These are phyloP conservation scores for Drosophila peninsularis DNA, from an alignment of 2,888 invertebrate species.

Conservation along the genomic window DNA sequence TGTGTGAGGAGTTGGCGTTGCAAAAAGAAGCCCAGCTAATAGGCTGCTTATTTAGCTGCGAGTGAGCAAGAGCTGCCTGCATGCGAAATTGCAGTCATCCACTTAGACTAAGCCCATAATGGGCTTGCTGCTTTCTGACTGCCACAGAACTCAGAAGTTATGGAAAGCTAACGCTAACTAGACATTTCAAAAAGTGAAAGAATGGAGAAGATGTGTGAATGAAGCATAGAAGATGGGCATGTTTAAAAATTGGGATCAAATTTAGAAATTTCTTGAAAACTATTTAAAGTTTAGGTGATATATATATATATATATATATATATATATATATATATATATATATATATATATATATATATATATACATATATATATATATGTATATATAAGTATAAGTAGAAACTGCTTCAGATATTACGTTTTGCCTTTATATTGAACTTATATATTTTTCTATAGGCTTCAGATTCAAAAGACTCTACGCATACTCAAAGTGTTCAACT, in stretches of 20 bases:
- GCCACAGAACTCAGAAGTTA: background rate
- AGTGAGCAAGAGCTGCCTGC: slow-evolving; percentile 29
- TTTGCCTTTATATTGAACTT: no score
- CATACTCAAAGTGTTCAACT: background rate
- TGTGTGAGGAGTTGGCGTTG: slow-evolving; percentile 37
- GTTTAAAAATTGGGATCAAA: background rate
- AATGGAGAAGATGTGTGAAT: background rate
- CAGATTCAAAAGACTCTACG: background rate
- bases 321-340: no score
- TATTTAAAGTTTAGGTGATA: background rate
- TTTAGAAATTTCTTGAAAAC: background rate
- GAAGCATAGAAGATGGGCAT: no score
- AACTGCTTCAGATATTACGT: no score
- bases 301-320: no score
- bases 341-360: no score
- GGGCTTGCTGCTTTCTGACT: background rate
- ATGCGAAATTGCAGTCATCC: slow-evolving; percentile 53
- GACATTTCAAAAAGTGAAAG: background rate
- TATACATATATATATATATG: no score
- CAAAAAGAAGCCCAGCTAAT: slow-evolving; percentile 46
- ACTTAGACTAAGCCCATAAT: slow-evolving; percentile 41
- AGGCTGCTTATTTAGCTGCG: slow-evolving; percentile 40
- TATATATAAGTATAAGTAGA: no score
- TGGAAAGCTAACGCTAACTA: slow-evolving; percentile 1
- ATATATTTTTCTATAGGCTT: no score